Evolutionary conservation across 2,797 vertebrate genomes (phyloP).

Genomic region (Macrochelys suwanniensis): DNA sequence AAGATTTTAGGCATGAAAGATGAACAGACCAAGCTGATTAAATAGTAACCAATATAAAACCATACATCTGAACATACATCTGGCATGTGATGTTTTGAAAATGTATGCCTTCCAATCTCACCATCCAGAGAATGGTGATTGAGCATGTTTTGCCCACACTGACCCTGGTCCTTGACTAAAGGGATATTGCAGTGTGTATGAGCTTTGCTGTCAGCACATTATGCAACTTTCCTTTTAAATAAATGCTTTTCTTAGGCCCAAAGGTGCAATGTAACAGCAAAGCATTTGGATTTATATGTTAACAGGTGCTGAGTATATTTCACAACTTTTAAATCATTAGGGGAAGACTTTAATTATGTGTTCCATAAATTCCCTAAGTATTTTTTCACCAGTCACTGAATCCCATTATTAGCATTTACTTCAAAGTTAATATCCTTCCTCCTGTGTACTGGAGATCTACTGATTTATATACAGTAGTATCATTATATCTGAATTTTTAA

Average conservation of each 20-base stretch:
- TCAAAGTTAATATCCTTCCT: background rate
- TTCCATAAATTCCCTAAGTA: background rate
- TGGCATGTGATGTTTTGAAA: fast-evolving
- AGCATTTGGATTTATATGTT: background rate
- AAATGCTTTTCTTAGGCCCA: background rate
- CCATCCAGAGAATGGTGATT: background rate
- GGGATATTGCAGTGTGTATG: background rate
- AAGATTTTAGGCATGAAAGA: fast-evolving
- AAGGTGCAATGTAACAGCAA: background rate
- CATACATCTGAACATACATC: background rate
- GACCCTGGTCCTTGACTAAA: background rate
- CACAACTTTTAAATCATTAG: background rate
- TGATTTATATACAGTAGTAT: background rate
- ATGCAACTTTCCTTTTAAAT: too few species aligned
- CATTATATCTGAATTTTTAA: too few species aligned
- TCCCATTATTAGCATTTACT: background rate
- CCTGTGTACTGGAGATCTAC: background rate
- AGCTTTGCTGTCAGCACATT: background rate
- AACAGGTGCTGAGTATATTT: background rate
- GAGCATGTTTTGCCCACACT: background rate
- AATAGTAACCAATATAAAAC: fast-evolving
- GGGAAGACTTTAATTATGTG: background rate
- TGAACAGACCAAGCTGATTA: fast-evolving
- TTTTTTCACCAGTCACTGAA: background rate
- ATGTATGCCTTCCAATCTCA: background rate